A percentile compares a stretch with the other conserved stretches of the same genome.
Evolutionary conservation across 2,888 invertebrate genomes (phyloP).

Genomic region (Hirtodrosophila trivittata): DNA sequence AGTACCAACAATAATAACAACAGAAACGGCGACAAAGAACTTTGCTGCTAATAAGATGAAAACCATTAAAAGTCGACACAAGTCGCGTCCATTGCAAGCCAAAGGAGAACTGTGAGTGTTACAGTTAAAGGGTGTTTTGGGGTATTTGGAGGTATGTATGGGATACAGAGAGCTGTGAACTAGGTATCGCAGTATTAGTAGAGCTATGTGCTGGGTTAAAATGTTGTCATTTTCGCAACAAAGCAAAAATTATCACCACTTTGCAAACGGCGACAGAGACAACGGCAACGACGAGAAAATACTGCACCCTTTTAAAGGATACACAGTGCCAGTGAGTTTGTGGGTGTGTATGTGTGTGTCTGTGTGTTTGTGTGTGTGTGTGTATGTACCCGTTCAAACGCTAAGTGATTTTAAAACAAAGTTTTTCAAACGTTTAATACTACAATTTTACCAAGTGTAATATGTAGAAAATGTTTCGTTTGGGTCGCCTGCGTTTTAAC

Average conservation of each 20-base stretch:
- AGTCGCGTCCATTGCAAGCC: slow-evolving; percentile 75
- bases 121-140: no score
- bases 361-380: slow-evolving; percentile 13
- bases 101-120: not conserved
- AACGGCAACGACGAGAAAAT: slow-evolving; percentile 32
- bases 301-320: slow-evolving; percentile 67
- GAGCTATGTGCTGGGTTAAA: slow-evolving; percentile 57
- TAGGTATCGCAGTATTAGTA: not conserved
- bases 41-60: slow-evolving; percentile 81
- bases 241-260: slow-evolving; percentile 81
- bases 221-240: slow-evolving; percentile 80
- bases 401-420: slow-evolving; percentile 81
- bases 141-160: not conserved
- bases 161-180: not conserved
- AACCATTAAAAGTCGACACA: slow-evolving; percentile 80
- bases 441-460: slow-evolving; percentile 54
- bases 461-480: slow-evolving; percentile 57
- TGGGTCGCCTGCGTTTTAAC: slow-evolving; percentile 65
- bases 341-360: not conserved
- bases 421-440: slow-evolving; percentile 76
- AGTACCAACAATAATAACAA: slow-evolving; percentile 3
- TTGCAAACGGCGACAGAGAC: slow-evolving; percentile 70
- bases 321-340: slow-evolving; percentile 9
- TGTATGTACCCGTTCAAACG: slow-evolving; percentile 31
- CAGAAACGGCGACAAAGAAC: slow-evolving; percentile 73